phyloP scores from a whole-genome alignment of 1,140 invertebrate species.

The Helicoverpa zea region DNA sequence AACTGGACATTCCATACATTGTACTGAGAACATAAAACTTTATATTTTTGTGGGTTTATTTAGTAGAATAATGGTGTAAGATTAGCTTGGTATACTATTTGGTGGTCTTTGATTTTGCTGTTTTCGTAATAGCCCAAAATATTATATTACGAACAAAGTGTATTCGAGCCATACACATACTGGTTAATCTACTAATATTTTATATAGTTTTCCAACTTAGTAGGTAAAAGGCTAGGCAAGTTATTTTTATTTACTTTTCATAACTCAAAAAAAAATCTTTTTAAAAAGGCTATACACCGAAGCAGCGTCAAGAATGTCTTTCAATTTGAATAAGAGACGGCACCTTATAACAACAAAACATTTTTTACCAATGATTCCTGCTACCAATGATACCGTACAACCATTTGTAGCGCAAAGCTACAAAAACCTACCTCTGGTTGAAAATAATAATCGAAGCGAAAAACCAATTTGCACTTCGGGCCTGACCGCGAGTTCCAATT shows the following conservation, averaged over 20 bases:
- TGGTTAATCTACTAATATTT: no score
- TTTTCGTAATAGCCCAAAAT: not conserved
- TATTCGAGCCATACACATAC: no score
- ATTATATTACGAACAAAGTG: not conserved
- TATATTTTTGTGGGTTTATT: conserved; percentile 36
- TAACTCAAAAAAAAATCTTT: no score
- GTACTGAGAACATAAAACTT: conserved; percentile 2
- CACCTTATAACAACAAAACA: no score
- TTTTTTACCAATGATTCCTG: no score
- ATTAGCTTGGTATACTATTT: not conserved
- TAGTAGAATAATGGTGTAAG: conserved; percentile 4
- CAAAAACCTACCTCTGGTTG: not conserved
- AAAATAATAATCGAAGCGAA: not conserved
- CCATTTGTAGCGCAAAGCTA: not conserved
- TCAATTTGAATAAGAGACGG: no score
- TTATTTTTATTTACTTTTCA: no score
- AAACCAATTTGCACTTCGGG: conserved; percentile 6
- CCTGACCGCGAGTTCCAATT: not conserved
- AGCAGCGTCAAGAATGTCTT: no score
- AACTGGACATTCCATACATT: conserved; percentile 20
- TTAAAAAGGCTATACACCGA: no score
- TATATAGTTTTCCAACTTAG: no score
- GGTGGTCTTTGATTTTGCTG: not conserved
- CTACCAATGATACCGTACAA: no score
- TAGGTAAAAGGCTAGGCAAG: no score